Evolutionary conservation across 92 coral and sea anemone species (phyloP).

Genomic region (Epizoanthus ramosus): DNA sequence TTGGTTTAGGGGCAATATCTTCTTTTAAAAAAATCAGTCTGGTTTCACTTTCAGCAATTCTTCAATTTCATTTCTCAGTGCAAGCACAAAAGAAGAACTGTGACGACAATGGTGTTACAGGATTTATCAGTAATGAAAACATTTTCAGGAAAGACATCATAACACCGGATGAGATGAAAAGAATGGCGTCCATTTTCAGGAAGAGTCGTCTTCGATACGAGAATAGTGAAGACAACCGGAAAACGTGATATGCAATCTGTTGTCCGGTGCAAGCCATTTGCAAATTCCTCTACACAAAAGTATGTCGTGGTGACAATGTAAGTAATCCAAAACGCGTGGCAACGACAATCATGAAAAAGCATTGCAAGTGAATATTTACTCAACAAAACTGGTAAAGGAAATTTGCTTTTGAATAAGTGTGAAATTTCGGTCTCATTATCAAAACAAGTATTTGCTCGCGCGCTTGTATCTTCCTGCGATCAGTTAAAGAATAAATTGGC

Average conservation of each 20-base stretch:
- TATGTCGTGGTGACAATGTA: conserved; percentile 29
- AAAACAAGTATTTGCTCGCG: conserved; percentile 38
- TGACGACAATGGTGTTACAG: conserved; percentile 32
- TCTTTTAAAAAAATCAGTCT: not conserved
- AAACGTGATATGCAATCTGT: conserved; percentile 27
- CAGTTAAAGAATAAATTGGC: conserved; percentile 17
- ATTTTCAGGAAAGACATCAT: conserved; percentile 72
- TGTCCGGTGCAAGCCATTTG: conserved; percentile 24
- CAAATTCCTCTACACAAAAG: conserved; percentile 41
- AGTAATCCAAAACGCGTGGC: conserved; percentile 42
- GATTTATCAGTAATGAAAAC: conserved; percentile 69
- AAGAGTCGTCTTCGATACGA: conserved; percentile 25
- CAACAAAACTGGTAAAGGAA: conserved; percentile 46
- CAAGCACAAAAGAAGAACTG: not conserved
- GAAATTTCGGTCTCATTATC: conserved; percentile 43
- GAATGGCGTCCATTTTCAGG: conserved; percentile 42
- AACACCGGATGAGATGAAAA: conserved; percentile 17
- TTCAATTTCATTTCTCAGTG: not conserved
- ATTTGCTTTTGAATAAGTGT: conserved; percentile 47
- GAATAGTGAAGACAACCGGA: conserved; percentile 39
- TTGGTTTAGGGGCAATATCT: not conserved
- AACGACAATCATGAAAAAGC: conserved; percentile 6
- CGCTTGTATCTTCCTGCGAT: conserved; percentile 9
- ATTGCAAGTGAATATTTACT: conserved; percentile 31
- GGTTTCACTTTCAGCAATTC: not conserved